phyloP scores from a whole-genome alignment of 2,888 invertebrate genomes.

The Brachyptera risi region DNA sequence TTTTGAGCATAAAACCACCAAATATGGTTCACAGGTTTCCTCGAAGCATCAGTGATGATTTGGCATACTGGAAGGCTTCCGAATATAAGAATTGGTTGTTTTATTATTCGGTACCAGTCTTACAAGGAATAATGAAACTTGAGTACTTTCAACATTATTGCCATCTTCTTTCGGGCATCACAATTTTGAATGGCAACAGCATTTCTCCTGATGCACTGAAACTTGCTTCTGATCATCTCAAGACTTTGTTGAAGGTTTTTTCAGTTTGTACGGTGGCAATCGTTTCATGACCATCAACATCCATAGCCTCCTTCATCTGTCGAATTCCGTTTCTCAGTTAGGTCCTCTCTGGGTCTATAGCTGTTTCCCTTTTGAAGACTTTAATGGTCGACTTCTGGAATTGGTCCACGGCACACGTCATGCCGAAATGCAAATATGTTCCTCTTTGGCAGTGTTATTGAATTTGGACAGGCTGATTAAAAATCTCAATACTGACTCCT shows the following conservation, averaged over 20 bases:
- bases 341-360: neutral
- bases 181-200: neutral
- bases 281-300: neutral
- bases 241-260: neutral
- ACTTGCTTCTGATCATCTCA: neutral
- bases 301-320: neutral
- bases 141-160: neutral
- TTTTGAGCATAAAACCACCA: neutral
- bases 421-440: neutral
- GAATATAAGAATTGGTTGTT: neutral
- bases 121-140: neutral
- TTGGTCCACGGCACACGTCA: slow-evolving; percentile 2
- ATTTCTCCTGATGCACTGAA: neutral
- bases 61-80: neutral
- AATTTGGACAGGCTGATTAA: neutral
- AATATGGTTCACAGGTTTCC: neutral
- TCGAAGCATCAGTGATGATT: neutral
- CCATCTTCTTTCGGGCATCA: neutral
- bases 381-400: neutral
- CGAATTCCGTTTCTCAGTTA: neutral
- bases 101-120: slow-evolving; percentile 7
- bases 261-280: neutral
- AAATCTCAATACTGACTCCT: neutral
- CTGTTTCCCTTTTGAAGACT: neutral
- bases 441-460: neutral